phyloP scores from a whole-genome alignment of 2,888 invertebrate genomes.

The Amphipoea oculea region DNA sequence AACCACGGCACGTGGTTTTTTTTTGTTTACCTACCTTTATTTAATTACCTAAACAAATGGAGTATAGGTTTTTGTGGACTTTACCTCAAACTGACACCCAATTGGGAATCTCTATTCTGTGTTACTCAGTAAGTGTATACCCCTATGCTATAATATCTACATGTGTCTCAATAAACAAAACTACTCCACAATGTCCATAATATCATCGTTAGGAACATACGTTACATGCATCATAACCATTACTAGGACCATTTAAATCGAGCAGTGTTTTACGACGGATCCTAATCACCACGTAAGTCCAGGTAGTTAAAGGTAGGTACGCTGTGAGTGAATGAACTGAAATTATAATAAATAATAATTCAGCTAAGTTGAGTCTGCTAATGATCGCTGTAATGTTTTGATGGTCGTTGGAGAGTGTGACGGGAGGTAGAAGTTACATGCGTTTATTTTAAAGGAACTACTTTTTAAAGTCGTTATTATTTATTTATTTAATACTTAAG shows the following conservation, averaged over 20 bases:
- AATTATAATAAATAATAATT: conserved; percentile 71
- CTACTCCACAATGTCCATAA: not conserved
- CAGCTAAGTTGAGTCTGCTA: conserved; percentile 67
- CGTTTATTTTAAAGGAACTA: not conserved
- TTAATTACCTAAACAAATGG: no score
- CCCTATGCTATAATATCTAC: no score
- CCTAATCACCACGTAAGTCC: conserved; percentile 67
- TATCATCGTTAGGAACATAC: conserved; percentile 36
- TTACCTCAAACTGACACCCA: no score
- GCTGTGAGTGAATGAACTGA: conserved; percentile 58
- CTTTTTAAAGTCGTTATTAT: not conserved
- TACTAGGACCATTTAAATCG: conserved; percentile 45
- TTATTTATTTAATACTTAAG: no score
- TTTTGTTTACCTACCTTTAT: no score
- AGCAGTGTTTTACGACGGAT: conserved; percentile 53
- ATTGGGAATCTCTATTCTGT: no score
- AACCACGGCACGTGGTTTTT: no score
- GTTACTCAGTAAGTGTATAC: no score
- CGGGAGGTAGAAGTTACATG: conserved; percentile 35
- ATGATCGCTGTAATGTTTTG: conserved; percentile 68
- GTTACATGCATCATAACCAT: conserved; percentile 16
- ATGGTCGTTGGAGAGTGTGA: conserved; percentile 31
- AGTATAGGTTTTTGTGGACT: no score
- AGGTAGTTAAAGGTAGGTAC: conserved; percentile 68
- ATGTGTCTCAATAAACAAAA: not conserved